These are phyloP conservation scores for Pantelozetes paolii DNA, from an alignment of 2,888 invertebrate species.

Conservation along the genomic window DNA sequence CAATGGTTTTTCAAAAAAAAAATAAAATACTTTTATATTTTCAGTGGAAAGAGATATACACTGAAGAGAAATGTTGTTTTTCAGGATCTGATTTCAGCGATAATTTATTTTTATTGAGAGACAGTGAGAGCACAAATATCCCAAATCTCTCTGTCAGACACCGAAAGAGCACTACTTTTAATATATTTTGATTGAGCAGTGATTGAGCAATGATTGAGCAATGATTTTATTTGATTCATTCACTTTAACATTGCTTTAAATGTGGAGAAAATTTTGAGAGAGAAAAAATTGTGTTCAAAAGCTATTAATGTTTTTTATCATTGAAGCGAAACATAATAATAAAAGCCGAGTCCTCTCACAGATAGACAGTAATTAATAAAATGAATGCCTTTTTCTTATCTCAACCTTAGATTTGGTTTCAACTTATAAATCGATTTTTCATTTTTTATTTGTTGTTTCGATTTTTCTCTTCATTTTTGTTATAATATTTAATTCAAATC, in stretches of 20 bases:
- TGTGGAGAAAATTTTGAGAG: neutral
- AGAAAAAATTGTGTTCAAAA: constrained; percentile 18
- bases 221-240: constrained; percentile 14
- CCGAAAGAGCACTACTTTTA: neutral
- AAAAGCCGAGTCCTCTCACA: constrained; percentile 15
- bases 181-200: neutral
- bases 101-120: constrained; percentile 23
- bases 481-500: neutral
- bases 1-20: constrained; percentile 5
- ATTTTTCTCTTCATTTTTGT: neutral
- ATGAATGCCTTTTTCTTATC: constrained; percentile 27
- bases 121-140: neutral
- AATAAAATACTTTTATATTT: neutral
- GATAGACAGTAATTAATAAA: constrained; percentile 28
- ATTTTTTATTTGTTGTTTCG: constrained; percentile 10
- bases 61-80: constrained; percentile 11
- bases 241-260: constrained; percentile 12
- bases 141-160: neutral
- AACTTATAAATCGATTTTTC: constrained; percentile 28
- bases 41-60: neutral
- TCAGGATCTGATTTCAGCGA: constrained; percentile 21
- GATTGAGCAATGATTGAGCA: neutral
- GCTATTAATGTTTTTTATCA: constrained; percentile 26
- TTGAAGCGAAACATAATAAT: constrained; percentile 29
- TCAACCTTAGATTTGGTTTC: constrained; percentile 5